These are phyloP conservation scores for Ceratoteleas bidentatus DNA, from an alignment of 1,140 invertebrate genomes.

Conservation along the genomic window DNA sequence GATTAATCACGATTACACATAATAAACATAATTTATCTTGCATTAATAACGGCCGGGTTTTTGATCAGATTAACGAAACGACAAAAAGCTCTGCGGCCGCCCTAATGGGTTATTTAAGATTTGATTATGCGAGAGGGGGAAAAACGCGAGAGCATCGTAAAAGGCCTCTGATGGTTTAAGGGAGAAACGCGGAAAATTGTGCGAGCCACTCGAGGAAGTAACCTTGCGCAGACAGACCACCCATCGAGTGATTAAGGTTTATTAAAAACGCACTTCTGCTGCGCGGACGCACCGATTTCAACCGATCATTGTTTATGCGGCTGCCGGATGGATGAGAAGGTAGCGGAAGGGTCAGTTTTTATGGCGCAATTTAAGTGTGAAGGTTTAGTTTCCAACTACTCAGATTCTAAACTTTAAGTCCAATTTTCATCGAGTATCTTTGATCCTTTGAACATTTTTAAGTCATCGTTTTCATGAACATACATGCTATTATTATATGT, in stretches of 20 bases:
- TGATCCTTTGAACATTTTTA: too few relatives aligned
- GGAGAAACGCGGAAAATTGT: slow-evolving; percentile 56
- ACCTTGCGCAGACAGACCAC: slow-evolving; percentile 30
- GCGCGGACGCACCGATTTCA: slow-evolving; percentile 30
- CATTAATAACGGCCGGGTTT: slow-evolving; percentile 1
- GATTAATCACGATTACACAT: slow-evolving; percentile 1
- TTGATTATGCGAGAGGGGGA: slow-evolving; percentile 49
- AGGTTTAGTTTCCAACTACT: too few relatives aligned
- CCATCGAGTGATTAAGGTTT: slow-evolving; percentile 47
- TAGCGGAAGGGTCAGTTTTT: too few relatives aligned
- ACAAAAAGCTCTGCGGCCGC: slow-evolving; percentile 18
- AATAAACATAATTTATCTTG: background rate
- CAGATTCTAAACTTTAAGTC: too few relatives aligned
- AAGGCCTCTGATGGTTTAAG: slow-evolving; percentile 49
- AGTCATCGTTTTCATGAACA: too few relatives aligned
- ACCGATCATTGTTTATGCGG: slow-evolving; percentile 34
- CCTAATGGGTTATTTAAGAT: slow-evolving; percentile 37
- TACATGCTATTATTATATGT: too few relatives aligned
- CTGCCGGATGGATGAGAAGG: slow-evolving; percentile 16
- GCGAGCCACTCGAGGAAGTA: slow-evolving; percentile 44
- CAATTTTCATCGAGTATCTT: too few relatives aligned
- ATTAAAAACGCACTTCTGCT: slow-evolving; percentile 35
- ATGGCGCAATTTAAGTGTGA: too few relatives aligned
- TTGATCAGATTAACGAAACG: background rate
- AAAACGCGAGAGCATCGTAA: slow-evolving; percentile 26